Evolutionary conservation across 2,797 vertebrate genomes (phyloP), one percentile per base, ranked within the genome.

Genomic region (Sebastes steindachneri): DNA sequence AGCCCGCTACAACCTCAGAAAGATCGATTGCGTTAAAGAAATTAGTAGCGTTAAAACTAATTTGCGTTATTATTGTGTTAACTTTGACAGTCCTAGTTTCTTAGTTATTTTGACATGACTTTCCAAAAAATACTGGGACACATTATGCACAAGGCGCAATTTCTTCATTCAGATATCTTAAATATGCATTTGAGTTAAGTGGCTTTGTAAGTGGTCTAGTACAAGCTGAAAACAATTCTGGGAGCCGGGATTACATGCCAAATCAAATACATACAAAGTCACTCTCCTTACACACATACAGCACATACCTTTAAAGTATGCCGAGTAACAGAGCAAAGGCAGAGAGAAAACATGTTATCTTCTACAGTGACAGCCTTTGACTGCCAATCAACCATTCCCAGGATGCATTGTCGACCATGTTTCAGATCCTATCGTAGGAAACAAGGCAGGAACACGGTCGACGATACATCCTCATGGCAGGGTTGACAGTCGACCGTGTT

Each of bases 151-250:
- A 21, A 29, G 19, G 2, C 45, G 29, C 7, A 62, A 19, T 35
- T 58, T 69, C 19, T 41, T 25, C 11, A 59, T n/a, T 14, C 17
- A 59, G 7, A 55, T 29, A 17, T 7, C 28, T 62, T 62, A 60
- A 79, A 79, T 73, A 5, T 57, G 53, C 17, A 57, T 66, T 70
- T 53, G 29, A 67, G 26, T 73, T 63, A 64, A 12, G 58, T 70
- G 28, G 25, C 54, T 76, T 59, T 72, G 53, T 51, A 57, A 77
- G 15, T 51, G n/a, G 41, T 48, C 25, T 10, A 41, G 5, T 35
- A 55, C 35, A 67, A 57, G 68, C 35, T 60, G 67, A 48, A 21
- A 85, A 80, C 15, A 9, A 23, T 35, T 29, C 23, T 31, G 14
- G 25, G 11, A 79, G 60, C 19, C 19, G 54, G 29, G 17, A 54